Conservation (phyloP, 64 coral and sea anemone genomes). For the Montipora efflorescens region DNA sequence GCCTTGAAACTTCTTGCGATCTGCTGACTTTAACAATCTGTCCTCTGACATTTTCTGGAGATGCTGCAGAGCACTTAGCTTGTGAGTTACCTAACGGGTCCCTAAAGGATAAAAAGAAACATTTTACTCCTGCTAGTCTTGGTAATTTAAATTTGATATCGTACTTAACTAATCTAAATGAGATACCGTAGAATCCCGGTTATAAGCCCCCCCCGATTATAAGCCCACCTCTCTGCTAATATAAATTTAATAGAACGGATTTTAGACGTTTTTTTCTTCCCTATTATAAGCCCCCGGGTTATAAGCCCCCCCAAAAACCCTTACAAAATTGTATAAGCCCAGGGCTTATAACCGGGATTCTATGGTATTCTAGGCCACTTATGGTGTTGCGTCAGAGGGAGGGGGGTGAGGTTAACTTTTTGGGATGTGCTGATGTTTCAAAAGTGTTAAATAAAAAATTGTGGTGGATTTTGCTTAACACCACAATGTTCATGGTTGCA, state of each 20-base stretch:
- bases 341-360: background rate
- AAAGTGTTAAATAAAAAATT: background rate
- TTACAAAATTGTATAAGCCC: background rate
- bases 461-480: no score
- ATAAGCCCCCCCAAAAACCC: background rate
- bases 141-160: no score
- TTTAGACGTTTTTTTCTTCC: no score
- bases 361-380: slow-evolving; percentile 2
- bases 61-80: slow-evolving; percentile 50
- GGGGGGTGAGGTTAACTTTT: background rate
- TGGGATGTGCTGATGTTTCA: slow-evolving; percentile 51
- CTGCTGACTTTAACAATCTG: slow-evolving; percentile 46
- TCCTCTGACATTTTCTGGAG: slow-evolving; percentile 25
- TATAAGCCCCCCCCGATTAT: slow-evolving; percentile 1
- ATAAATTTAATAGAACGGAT: background rate
- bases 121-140: background rate
- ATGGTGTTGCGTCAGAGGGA: slow-evolving; percentile 25
- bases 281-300: no score
- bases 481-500: no score
- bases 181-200: slow-evolving; percentile 57
- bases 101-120: slow-evolving; percentile 34
- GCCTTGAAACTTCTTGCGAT: slow-evolving; percentile 65
- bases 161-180: slow-evolving; percentile 50
- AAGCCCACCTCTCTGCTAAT: slow-evolving; percentile 49
- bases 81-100: slow-evolving; percentile 50